A percentile compares a stretch with the other conserved stretches of the same genome.
Conservation (phyloP, 2,797 vertebrate genomes). For the Enteromius thamalakanensis region DNA sequence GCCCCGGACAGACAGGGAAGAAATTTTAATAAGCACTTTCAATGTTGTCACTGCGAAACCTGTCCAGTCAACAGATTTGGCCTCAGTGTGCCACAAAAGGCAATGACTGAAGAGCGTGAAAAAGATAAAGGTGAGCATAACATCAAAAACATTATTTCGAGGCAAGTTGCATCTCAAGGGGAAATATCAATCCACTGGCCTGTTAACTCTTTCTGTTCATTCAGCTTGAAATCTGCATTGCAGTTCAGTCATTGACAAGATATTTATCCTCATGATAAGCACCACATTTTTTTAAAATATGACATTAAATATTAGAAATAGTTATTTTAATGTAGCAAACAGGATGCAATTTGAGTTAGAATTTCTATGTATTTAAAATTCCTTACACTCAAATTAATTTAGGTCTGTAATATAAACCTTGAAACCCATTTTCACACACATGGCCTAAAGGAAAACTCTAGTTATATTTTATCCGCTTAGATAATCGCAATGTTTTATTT, state of each 20-base stretch:
- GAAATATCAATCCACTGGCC: conserved; percentile 49
- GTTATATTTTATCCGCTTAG: too few relatives aligned
- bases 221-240: conserved; percentile 47
- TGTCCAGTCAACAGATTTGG: conserved; percentile 60
- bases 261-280: conserved; percentile 43
- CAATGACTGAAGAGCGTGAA: conserved; percentile 43
- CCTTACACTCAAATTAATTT: not conserved
- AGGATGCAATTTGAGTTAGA: not conserved
- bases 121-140: conserved; percentile 59
- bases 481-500: too few relatives aligned
- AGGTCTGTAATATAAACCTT: not conserved
- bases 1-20: conserved; percentile 46
- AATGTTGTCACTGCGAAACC: conserved; percentile 54
- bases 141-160: conserved; percentile 60
- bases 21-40: conserved; percentile 59
- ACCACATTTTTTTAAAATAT: not conserved
- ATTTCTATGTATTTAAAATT: not conserved
- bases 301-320: not conserved
- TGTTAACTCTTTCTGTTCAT: conserved; percentile 38
- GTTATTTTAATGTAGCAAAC: not conserved
- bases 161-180: conserved; percentile 47
- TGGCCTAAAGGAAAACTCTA: too few relatives aligned
- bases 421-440: too few relatives aligned
- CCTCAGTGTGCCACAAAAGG: conserved; percentile 49
- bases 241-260: conserved; percentile 43